Conservation (phyloP, 2,113 vertebrate genomes). For the Sinocyclocheilus maitianheensis region DNA sequence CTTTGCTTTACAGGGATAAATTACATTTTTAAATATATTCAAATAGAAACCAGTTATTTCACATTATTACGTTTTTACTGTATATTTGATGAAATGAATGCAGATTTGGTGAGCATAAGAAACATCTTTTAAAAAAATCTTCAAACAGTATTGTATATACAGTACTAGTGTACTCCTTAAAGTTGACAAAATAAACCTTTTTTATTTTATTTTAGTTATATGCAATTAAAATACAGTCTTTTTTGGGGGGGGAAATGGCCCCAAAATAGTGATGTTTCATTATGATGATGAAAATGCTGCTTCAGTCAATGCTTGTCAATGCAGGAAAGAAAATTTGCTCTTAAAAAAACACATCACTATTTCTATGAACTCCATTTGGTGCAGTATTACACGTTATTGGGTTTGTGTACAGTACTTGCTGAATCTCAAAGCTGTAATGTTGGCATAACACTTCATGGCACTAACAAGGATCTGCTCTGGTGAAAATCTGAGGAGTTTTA, state of each 20-base stretch:
- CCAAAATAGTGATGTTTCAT: background rate
- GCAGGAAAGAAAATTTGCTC: background rate
- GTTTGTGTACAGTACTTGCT: conserved; percentile 11
- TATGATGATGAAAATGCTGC: background rate
- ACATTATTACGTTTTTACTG: background rate
- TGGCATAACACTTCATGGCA: conserved; percentile 29
- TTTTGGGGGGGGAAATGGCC: background rate
- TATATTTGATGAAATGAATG: background rate
- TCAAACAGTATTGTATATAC: background rate
- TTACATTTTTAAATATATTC: background rate
- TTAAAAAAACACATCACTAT: no score
- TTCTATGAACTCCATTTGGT: background rate
- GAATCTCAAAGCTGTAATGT: conserved; percentile 9
- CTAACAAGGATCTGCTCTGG: background rate
- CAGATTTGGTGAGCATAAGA: background rate
- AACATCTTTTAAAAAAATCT: background rate
- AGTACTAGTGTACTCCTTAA: background rate
- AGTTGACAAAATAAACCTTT: background rate
- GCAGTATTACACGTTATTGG: background rate
- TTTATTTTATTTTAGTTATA: background rate
- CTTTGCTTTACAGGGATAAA: no score
- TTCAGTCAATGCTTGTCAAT: background rate
- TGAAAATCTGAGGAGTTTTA: background rate
- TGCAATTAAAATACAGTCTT: background rate
- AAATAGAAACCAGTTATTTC: background rate